Base-by-base conservation (phyloP, 1,140 invertebrate genomes). In the Cyphomyrmex costatus region DNA sequence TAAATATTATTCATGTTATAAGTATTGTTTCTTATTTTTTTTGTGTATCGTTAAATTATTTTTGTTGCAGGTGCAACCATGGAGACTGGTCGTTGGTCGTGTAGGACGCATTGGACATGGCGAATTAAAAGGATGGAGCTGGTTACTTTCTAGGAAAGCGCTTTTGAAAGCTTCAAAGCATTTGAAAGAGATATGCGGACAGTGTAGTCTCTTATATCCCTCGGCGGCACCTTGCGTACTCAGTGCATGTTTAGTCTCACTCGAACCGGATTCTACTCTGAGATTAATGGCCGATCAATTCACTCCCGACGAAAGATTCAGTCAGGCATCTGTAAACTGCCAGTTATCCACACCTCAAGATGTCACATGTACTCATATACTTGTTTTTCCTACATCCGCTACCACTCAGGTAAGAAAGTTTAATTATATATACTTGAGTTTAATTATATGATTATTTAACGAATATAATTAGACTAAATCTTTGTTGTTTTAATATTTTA, bases 351-450 rank as follows among this genome's bases (percentile, higher is more conserved):
- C 98, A 66, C 98, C 98, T 7, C 97, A 99, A 91, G 99, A 99
- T 95, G 98, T 99, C 68, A 98, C 98, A 68, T 98, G 98, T 93
- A 99, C 99, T 68, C 99, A 99, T 94, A 99, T 99, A 89, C 96
- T 99, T 84, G 99, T 99, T 85, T 99, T 99, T 95, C 99, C 99
- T 66, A 99, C 98, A 10, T 99, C 98, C 78, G 98, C 99, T 42
- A 99, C 98, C 49, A 98, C 98, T 78, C 98, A 98, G 96, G 98
- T 98, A 95, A 92, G 88, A 60, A 76, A 68, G 4, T 66, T 68
- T 16, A 36, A 51, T 78, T 65, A 21, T 30, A 30, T 27, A 27
- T 63, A 19, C 14, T 1, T 53, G 36, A 36, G 19, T 0, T 46
- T 5, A 53, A 56, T 74, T 51, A 27, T 49, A 42, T n/a, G n/a